A percentile compares a stretch with the other conserved stretches of the same genome.
Evolutionary conservation across 2,888 invertebrate species (phyloP).

Genomic region (Quadriops clusia): DNA sequence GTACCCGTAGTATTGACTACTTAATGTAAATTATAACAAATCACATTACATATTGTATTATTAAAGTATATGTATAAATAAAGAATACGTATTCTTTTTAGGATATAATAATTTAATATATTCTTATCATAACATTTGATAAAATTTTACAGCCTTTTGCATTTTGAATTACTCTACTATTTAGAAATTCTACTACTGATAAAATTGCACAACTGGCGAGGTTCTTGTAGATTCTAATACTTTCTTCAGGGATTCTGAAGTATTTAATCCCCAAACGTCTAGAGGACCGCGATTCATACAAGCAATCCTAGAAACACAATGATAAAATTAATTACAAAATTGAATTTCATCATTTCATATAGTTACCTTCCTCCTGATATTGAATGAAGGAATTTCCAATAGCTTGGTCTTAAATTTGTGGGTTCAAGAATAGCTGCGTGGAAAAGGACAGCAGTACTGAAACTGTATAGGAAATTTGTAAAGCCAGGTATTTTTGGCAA

Average conservation of each 20-base stretch:
- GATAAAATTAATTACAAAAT: constrained; percentile 1
- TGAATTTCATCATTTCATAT: constrained; percentile 8
- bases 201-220: constrained; percentile 18
- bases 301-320: constrained; percentile 39
- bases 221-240: constrained; percentile 38
- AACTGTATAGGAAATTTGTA: constrained; percentile 58
- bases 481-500: constrained; percentile 60
- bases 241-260: constrained; percentile 38
- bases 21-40: too few species aligned
- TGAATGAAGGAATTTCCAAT: constrained; percentile 67
- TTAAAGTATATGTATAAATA: too few species aligned
- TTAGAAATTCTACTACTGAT: too few species aligned
- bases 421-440: constrained; percentile 71
- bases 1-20: too few species aligned
- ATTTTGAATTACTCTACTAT: too few species aligned
- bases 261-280: constrained; percentile 49
- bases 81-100: too few species aligned
- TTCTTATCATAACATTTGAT: constrained; percentile 1
- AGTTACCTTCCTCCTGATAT: constrained; percentile 58
- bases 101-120: background rate
- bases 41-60: too few species aligned
- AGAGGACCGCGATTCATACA: constrained; percentile 46
- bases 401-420: constrained; percentile 64
- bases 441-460: constrained; percentile 66
- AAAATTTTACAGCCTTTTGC: constrained; percentile 11